A percentile compares a stretch with the other conserved stretches of the same genome.
phyloP scores from a whole-genome alignment of 2,888 invertebrate genomes.

The Machimus atricapillus region DNA sequence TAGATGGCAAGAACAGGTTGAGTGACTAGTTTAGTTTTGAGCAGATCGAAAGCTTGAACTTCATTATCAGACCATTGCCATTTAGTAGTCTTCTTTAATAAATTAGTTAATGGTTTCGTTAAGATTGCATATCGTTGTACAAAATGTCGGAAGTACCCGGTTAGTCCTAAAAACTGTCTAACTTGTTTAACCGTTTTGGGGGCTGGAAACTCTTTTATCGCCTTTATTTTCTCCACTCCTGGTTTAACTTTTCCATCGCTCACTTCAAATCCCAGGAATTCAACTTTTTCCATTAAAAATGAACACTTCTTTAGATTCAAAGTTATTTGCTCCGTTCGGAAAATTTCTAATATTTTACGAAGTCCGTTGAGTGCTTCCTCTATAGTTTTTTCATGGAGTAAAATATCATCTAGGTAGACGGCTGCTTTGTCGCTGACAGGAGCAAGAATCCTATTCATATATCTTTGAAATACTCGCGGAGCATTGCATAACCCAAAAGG shows the following conservation, averaged over 20 bases:
- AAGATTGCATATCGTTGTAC: not conserved
- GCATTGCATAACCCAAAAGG: conserved; percentile 37
- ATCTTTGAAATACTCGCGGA: too few relatives aligned
- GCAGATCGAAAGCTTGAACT: not conserved
- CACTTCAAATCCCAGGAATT: not conserved
- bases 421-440: not conserved
- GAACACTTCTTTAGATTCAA: not conserved
- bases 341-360: not conserved
- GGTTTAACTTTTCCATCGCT: not conserved
- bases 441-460: too few relatives aligned
- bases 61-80: not conserved
- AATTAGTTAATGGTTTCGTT: not conserved
- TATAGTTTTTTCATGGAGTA: not conserved
- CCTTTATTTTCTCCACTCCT: not conserved
- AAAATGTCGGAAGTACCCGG: not conserved
- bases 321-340: not conserved
- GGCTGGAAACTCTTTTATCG: not conserved
- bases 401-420: not conserved
- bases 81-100: not conserved
- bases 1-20: not conserved
- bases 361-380: not conserved
- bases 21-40: not conserved
- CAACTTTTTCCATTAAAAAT: not conserved
- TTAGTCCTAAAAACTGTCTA: not conserved
- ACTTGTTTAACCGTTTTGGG: not conserved